Conservation (phyloP, 1,140 invertebrate species). For the Calycopis cecrops region DNA sequence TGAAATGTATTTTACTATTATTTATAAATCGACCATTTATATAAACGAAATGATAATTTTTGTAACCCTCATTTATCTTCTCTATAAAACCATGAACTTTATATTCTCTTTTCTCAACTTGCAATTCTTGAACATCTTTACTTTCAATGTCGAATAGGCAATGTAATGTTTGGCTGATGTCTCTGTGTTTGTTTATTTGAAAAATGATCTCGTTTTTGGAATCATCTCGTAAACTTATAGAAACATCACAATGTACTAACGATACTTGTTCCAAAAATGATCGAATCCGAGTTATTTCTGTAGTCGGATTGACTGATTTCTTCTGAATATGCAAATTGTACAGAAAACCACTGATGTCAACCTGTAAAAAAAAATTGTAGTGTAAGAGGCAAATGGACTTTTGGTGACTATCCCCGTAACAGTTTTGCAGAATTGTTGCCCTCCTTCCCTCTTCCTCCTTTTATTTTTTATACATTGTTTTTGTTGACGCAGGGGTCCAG, state of each 20-base stretch:
- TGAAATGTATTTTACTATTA: conserved; percentile 73
- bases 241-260: conserved; percentile 76
- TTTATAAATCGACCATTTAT: conserved; percentile 77
- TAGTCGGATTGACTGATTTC: conserved; percentile 68
- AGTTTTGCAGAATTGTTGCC: too few species aligned
- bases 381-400: conserved; percentile 6
- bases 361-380: conserved; percentile 33
- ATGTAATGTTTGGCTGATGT: conserved; percentile 71
- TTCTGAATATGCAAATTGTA: conserved; percentile 78
- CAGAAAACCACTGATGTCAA: conserved; percentile 78
- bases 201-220: conserved; percentile 73
- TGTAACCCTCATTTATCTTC: conserved; percentile 59
- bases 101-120: conserved; percentile 69
- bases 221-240: conserved; percentile 79
- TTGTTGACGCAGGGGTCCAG: too few species aligned
- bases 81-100: conserved; percentile 75
- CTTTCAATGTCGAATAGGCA: conserved; percentile 68
- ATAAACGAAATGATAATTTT: conserved; percentile 78
- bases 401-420: too few species aligned
- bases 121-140: conserved; percentile 66
- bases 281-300: conserved; percentile 77
- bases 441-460: too few species aligned
- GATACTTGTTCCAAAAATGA: conserved; percentile 75
- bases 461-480: too few species aligned
- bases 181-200: conserved; percentile 73